Evolutionary conservation across 2,113 vertebrate genomes (phyloP), one percentile per base, ranked within the genome.

Genomic region (Myanophis thanlyinensis): DNA sequence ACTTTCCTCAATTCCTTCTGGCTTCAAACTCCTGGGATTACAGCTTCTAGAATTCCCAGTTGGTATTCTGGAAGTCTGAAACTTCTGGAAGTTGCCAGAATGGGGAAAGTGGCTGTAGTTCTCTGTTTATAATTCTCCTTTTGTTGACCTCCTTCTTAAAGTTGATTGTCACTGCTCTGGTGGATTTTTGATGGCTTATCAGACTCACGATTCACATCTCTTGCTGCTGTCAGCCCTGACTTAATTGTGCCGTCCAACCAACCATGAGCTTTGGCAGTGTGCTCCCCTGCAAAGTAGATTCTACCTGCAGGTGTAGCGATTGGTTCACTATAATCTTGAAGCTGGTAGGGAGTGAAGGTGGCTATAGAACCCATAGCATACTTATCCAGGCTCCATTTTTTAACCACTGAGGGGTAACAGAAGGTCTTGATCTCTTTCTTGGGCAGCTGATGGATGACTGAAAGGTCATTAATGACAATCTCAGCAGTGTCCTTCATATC

Each of bases 211-310:
- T 98, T 97, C 0, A 98, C 98, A n/a, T 97, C 96, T 47, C 73
- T 96, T 15, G 98, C 98, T n/a, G 97, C 98, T 91, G 94, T 96
- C 25, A 98, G 92, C 0, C 98, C 98, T 47, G 98, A 97, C 93
- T 98, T 98, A 93, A 98, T 97, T 84, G 98, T 95, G 0, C 97
- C 98, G 90, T 99, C 98, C 1, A 98, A 97, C 98, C 98, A 99
- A 40, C 94, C 98, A 2, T 98, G 98, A 10, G 97, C 97, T 7
- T 90, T 93, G 52, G 95, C 91, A 0, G 98, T 98, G 87, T 99
- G 98, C 90, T 98, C 98, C 0, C 98, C 98, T 1, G 98, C 98
- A 94, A 99, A 98, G 95, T 98, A 94, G 85, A 98, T 95, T 85
- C 95, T 94, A 0, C 97, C 97, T 90, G 98, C 98, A 0, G 95